Evolutionary conservation across 2,797 vertebrate species (phyloP), one percentile per base, ranked within the genome.

Genomic region (Geotria australis): DNA sequence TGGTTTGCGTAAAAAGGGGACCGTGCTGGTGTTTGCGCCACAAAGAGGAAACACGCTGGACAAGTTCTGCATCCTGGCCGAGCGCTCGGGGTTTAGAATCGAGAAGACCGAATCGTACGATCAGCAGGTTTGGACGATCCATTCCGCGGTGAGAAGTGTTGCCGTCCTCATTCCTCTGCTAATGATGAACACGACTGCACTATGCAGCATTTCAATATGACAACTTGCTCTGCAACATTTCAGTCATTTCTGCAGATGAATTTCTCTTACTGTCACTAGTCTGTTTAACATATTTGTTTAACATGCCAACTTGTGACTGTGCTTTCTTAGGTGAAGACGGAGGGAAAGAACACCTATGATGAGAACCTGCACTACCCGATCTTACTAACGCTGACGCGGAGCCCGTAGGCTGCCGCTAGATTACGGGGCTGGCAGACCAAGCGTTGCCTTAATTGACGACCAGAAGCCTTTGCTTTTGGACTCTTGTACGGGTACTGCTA

Each of bases 301-400:
- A 38, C 38, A 24, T 38, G 24, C 24, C 24, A 38, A 24, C 24
- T 38, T 24, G 38, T 38, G 24, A 38, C 24, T 38, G 24, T 38
- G 24, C 59, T 65, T 70, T 75, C 72, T 62, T 71, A 95, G 88
- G 76, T 95, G 76, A 79, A 77, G 73, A 74, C 72, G 47, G 83
- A 83, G 68, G 80, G 77, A 60, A 80, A 76, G 58, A 77, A 78
- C 49, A 68, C 66, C 2, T 98, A 93, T 46, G 85, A 98, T 46
- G 81, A 85, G 68, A 82, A 89, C 64, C 79, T 95, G 68, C 89
- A 95, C 73, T 95, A 89, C 62, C 89, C 86, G 60, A 69, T 83
- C 66, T 79, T 91, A 66, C 69, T 93, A 61, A 66, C 77, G 64
- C 71, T 98, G 72, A 84, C 76, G 24, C 24, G 24, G 24, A 38